Evolutionary conservation across 2,888 invertebrate species (phyloP), one percentile per base, ranked within the genome.

Genomic region (Cloeon dipterum): DNA sequence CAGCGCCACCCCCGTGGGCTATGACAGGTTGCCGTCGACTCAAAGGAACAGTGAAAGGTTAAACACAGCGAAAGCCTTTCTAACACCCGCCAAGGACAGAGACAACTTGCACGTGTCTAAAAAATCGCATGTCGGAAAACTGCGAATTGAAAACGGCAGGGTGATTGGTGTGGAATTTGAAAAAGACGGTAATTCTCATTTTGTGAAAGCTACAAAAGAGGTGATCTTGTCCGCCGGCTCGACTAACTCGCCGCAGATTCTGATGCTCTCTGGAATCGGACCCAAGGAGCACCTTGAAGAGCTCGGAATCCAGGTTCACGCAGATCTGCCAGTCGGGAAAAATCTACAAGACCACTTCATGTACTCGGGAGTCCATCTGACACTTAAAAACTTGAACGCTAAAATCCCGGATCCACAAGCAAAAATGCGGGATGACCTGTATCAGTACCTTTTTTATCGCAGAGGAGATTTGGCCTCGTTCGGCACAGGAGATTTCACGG

Each of bases 1-100:
- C 52, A 85, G 83, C 0, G 63, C 61, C 32, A 62, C 55, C 11
- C 86, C 86, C 56, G 71, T 74, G 0, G 86, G 83, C 0, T 81
- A 49, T 16, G 5, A 5, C 7, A 53, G 55, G 29, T 52, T 54
- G 7, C 53, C 53, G 40, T 53, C 52, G 1, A 54, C 54, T 1
- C 44, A 50, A 10, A 40, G 52, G 5, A 39, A 50, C 29, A 53
- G 52, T n/a, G 50, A 51, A 2, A 45, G 54, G 5, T 52, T 52
- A 39, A 52, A 51, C 38, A 53, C 53, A 2, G 46, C 51, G 4
- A 54, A 53, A 41, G 54, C 53, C 2, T 55, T 52, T 40, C 40
- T 55, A 5, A 40, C 49, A 10, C 50, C 53, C 4, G 47, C 46
- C 4, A 42, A 48, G 25, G 41, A 47, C 7, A 41, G 55, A 16